phyloP scores from a whole-genome alignment of 1,140 invertebrate genomes.

The Drosophila repleta region DNA sequence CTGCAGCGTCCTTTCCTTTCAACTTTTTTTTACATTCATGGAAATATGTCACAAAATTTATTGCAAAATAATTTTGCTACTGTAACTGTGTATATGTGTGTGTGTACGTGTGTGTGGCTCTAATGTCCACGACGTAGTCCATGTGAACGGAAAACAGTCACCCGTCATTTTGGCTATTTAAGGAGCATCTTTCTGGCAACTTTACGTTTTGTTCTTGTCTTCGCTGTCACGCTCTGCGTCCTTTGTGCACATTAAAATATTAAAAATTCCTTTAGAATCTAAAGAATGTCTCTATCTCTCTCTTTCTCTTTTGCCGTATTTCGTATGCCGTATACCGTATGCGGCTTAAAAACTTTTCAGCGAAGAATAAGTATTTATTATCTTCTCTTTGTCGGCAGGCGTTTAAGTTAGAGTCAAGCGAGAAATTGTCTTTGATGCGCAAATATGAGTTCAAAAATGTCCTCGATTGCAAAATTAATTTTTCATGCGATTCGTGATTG shows the following conservation, averaged over 20 bases:
- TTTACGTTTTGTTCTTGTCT: conserved; percentile 34
- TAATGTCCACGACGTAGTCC: conserved; percentile 46
- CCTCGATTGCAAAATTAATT: neutral
- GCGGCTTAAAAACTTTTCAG: conserved; percentile 28
- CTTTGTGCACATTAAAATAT: conserved; percentile 71
- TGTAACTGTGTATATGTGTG: conserved; percentile 2
- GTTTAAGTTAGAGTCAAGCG: conserved; percentile 31
- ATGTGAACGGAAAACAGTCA: conserved; percentile 25
- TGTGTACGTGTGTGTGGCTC: conserved; percentile 2
- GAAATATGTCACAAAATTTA: conserved; percentile 83
- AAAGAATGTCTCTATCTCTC: conserved; percentile 20
- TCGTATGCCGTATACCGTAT: conserved; percentile 10
- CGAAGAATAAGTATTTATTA: conserved; percentile 30
- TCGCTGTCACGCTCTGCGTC: conserved; percentile 25
- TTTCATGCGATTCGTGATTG: neutral
- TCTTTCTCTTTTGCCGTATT: neutral
- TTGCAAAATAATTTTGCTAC: conserved; percentile 78
- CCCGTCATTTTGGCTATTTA: conserved; percentile 46
- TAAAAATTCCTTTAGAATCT: conserved; percentile 74
- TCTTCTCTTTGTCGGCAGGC: conserved; percentile 40
- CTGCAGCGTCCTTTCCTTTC: conserved; percentile 25
- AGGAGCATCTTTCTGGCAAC: conserved; percentile 17
- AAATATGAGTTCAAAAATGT: neutral
- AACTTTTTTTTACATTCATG: conserved; percentile 68
- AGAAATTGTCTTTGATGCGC: conserved; percentile 40